Evolutionary conservation across 1,140 invertebrate species (phyloP).

Genomic region (Mya arenaria): DNA sequence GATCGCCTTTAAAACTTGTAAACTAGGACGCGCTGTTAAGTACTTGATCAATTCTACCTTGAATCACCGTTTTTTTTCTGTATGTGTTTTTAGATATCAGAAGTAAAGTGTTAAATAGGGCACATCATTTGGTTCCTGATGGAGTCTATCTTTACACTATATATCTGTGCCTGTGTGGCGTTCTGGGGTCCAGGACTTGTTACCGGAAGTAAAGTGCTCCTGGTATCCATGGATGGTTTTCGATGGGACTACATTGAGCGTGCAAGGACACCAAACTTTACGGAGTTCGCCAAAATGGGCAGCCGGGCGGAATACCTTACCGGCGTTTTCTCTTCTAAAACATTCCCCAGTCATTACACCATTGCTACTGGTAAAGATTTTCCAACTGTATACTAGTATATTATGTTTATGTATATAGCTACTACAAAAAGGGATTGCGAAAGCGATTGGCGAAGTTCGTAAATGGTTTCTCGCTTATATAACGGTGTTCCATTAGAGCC

Average conservation of each 20-base stretch:
- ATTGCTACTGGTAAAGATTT: conserved; percentile 86
- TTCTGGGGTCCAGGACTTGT: too few relatives aligned
- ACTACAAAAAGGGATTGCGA: background rate
- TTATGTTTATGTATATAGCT: background rate
- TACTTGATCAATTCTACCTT: too few relatives aligned
- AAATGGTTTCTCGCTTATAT: background rate
- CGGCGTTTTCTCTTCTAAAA: conserved; percentile 87
- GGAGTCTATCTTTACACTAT: too few relatives aligned
- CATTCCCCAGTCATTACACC: conserved; percentile 90
- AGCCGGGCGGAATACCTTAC: conserved; percentile 70
- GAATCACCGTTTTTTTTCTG: too few relatives aligned
- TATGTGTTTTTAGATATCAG: too few relatives aligned
- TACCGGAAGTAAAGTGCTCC: conserved; percentile 73
- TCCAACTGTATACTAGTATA: background rate
- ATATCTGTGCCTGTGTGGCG: too few relatives aligned
- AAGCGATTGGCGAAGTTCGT: background rate
- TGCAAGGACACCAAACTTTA: conserved; percentile 74
- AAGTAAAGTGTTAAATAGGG: too few relatives aligned
- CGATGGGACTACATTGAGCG: conserved; percentile 78
- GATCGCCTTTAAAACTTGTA: too few relatives aligned
- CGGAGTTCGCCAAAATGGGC: conserved; percentile 70
- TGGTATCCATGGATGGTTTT: conserved; percentile 81
- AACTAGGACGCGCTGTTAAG: too few relatives aligned
- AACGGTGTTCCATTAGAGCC: background rate
- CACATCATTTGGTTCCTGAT: too few relatives aligned